phyloP scores from a whole-genome alignment of 1,140 invertebrate species.

The Hydropsyche tenuis region DNA sequence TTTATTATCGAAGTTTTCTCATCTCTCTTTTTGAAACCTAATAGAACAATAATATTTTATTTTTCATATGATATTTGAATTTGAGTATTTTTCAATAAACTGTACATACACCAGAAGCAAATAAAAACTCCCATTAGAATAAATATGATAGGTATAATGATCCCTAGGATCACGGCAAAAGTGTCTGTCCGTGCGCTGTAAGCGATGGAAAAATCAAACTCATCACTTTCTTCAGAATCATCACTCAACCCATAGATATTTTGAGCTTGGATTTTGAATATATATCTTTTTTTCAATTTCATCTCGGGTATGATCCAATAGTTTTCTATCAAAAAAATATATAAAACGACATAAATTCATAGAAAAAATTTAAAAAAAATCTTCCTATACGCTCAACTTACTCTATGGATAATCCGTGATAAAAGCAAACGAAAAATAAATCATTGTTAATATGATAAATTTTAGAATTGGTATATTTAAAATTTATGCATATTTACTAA shows the following conservation, averaged over 20 bases:
- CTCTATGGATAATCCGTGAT: conserved; percentile 16
- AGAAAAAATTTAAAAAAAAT: too few relatives aligned
- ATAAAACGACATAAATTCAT: too few relatives aligned
- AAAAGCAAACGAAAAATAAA: background rate
- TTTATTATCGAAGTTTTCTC: conserved; percentile 65
- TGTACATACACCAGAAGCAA: background rate
- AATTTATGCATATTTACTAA: too few relatives aligned
- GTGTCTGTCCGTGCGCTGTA: background rate
- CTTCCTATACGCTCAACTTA: too few relatives aligned
- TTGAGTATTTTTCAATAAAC: background rate
- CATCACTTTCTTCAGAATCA: conserved; percentile 63
- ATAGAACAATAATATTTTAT: conserved; percentile 47
- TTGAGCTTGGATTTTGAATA: conserved; percentile 78
- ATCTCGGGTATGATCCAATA: conserved; percentile 80
- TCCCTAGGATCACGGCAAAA: background rate
- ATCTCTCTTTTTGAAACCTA: conserved; percentile 61
- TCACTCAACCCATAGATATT: conserved; percentile 85
- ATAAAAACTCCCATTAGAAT: background rate
- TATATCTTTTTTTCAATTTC: conserved; percentile 68
- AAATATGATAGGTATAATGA: background rate
- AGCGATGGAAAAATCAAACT: conserved; percentile 64
- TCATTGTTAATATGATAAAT: too few relatives aligned
- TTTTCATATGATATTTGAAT: too few relatives aligned
- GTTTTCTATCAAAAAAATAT: conserved; percentile 66
- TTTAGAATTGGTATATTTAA: too few relatives aligned